Percentiles rank a stretch among this genome's conserved stretches.
These are phyloP conservation scores for Diachasmimorpha longicaudata DNA, from an alignment of 1,140 invertebrate genomes.

Conservation along the genomic window DNA sequence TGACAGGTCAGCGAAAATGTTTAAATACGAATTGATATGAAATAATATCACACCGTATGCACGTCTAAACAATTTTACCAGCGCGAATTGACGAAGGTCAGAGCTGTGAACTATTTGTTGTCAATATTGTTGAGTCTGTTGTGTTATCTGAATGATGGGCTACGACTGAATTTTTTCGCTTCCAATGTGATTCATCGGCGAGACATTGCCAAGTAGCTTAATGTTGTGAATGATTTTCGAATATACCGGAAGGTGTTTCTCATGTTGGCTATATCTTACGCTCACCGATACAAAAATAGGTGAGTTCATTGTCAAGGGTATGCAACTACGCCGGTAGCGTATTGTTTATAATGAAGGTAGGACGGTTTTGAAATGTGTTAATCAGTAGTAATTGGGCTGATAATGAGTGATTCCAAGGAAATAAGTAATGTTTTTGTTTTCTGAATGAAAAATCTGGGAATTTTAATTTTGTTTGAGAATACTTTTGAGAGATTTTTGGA, in stretches of 20 bases:
- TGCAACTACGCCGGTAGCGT: neutral
- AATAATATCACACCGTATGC: neutral
- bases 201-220: neutral
- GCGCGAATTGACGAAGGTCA: no score
- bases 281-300: neutral
- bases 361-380: neutral
- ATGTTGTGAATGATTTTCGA: neutral
- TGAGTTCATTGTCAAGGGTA: neutral
- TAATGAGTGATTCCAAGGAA: no score
- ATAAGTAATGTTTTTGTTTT: no score
- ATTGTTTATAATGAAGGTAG: constrained; percentile 5
- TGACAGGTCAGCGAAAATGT: neutral
- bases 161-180: neutral
- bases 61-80: no score
- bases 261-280: no score
- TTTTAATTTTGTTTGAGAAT: no score
- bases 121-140: neutral
- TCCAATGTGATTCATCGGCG: neutral
- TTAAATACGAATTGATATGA: neutral
- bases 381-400: neutral
- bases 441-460: no score
- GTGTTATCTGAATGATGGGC: neutral
- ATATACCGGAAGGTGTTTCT: no score
- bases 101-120: no score
- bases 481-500: no score